Evolutionary conservation across 2,888 invertebrate genomes (phyloP).

Genomic region (Caenorhabditis sp.): DNA sequence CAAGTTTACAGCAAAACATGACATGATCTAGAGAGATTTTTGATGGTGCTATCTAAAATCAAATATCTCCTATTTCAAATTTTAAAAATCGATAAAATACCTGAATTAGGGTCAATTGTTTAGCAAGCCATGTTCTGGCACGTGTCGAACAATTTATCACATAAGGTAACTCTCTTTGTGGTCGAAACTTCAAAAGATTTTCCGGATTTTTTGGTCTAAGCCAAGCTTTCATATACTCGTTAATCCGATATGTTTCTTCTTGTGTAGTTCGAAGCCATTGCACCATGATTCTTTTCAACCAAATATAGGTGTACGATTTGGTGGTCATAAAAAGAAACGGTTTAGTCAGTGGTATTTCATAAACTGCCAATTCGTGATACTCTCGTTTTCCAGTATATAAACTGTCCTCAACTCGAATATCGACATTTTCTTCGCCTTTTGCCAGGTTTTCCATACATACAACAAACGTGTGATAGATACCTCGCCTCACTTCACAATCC

Average conservation of each 20-base stretch:
- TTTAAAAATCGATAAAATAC: slow-evolving; percentile 1
- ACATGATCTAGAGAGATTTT: neutral
- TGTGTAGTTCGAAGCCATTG: neutral
- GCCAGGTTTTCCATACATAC: slow-evolving; percentile 27
- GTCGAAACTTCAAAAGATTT: neutral
- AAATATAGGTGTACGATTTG: slow-evolving; percentile 17
- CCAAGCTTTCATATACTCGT: slow-evolving; percentile 6
- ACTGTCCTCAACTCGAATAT: slow-evolving; percentile 19
- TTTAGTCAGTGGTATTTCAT: slow-evolving; percentile 5
- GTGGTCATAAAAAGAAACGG: slow-evolving; percentile 13
- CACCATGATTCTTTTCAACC: slow-evolving; percentile 29
- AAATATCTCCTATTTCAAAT: slow-evolving; percentile 4
- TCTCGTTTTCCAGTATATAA: slow-evolving; percentile 21
- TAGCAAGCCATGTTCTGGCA: slow-evolving; percentile 9
- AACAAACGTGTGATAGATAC: slow-evolving; percentile 18
- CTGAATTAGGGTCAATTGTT: slow-evolving; percentile 6
- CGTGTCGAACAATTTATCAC: slow-evolving; percentile 23
- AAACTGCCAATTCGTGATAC: neutral
- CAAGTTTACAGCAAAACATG: slow-evolving; percentile 30
- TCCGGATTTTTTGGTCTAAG: neutral
- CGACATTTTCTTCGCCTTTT: slow-evolving; percentile 11
- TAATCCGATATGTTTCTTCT: neutral
- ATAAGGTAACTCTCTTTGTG: neutral
- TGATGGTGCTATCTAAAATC: slow-evolving; percentile 2
- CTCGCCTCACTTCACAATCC: slow-evolving; percentile 9